Evolutionary conservation across 2,113 vertebrate genomes (phyloP).

Genomic region (Siniperca knerii): DNA sequence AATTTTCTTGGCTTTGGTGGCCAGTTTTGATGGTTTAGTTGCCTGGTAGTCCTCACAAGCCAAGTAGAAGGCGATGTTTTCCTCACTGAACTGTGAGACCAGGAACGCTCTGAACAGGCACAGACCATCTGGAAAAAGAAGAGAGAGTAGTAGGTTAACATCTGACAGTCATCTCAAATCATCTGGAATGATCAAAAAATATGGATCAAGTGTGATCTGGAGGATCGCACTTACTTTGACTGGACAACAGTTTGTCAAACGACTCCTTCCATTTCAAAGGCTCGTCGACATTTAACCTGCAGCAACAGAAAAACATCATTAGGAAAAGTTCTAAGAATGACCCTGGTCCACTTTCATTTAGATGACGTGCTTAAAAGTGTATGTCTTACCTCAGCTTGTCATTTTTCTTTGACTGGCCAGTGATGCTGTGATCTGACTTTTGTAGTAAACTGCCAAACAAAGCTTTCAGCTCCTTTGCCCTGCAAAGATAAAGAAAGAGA

Average conservation of each 20-base stretch:
- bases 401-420: constrained; percentile 71
- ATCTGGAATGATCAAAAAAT: neutral
- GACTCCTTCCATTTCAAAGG: constrained; percentile 91
- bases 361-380: neutral
- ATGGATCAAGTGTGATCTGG: neutral
- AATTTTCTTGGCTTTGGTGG: constrained; percentile 90
- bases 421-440: constrained; percentile 84
- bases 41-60: constrained; percentile 94
- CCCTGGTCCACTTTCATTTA: neutral
- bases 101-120: constrained; percentile 92
- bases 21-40: constrained; percentile 87
- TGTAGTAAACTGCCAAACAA: constrained; percentile 92
- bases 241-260: constrained; percentile 90
- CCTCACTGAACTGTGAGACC: constrained; percentile 94
- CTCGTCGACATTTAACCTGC: constrained; percentile 86
- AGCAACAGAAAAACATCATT: constrained; percentile 8
- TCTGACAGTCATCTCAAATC: constrained; percentile 1
- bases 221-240: constrained; percentile 89
- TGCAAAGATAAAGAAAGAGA: constrained; percentile 60
- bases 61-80: constrained; percentile 97
- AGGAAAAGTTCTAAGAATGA: neutral
- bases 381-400: constrained; percentile 74
- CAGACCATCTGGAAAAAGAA: constrained; percentile 86
- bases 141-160: constrained; percentile 32
- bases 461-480: constrained; percentile 93